Evolutionary conservation across 2,113 vertebrate genomes (phyloP).

Genomic region (Odocoileus hemionus): DNA sequence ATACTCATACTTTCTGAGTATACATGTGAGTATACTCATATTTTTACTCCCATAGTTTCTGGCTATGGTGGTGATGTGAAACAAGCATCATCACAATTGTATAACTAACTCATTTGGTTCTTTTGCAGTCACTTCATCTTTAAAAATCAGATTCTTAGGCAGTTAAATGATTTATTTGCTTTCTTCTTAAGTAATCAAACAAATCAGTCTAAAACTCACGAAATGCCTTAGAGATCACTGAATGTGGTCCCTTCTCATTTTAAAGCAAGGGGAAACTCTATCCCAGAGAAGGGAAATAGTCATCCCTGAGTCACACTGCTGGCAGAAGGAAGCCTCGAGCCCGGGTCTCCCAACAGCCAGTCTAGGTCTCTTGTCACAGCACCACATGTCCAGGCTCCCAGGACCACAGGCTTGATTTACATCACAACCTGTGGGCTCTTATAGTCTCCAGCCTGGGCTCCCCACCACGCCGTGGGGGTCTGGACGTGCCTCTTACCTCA

Average conservation of each 20-base stretch:
- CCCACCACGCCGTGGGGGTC: not conserved
- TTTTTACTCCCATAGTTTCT: not conserved
- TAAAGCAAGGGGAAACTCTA: conserved; percentile 30
- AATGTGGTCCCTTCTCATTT: not conserved
- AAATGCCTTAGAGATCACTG: conserved; percentile 17
- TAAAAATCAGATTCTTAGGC: not conserved
- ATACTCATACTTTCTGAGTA: not conserved
- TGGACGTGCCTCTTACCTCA: conserved; percentile 53
- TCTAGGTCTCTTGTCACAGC: not conserved
- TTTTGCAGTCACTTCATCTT: not conserved
- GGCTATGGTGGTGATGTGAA: not conserved
- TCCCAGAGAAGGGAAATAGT: not conserved
- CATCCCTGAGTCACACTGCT: not conserved
- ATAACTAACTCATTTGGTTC: not conserved
- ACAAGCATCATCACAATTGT: not conserved
- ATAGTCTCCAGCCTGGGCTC: conserved; percentile 13
- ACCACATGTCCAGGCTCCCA: not conserved
- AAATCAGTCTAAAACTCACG: conserved; percentile 17
- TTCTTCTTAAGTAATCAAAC: conserved; percentile 34
- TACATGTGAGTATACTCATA: not conserved
- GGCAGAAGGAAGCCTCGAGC: conserved; percentile 11
- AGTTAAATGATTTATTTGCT: not conserved
- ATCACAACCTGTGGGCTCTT: conserved; percentile 35
- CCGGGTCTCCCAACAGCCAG: not conserved
- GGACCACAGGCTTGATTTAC: conserved; percentile 54